These are phyloP conservation scores for Hippoglossus stenolepis DNA, from an alignment of 2,113 vertebrate genomes.

Conservation along the genomic window DNA sequence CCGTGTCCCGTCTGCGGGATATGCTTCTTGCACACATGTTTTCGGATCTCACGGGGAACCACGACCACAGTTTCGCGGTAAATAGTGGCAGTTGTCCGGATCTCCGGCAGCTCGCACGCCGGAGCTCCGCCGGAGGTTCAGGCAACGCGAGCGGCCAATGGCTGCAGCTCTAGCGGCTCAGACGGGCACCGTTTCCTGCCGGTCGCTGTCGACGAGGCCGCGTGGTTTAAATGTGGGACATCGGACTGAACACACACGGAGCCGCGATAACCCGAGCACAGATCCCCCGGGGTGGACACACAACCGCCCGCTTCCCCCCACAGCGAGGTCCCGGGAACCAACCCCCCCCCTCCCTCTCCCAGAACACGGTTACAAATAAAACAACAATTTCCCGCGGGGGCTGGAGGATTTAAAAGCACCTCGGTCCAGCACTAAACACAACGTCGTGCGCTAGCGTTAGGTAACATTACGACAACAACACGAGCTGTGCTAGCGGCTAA, in stretches of 20 bases:
- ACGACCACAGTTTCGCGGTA: not conserved
- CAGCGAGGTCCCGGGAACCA: not conserved
- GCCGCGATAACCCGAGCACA: conserved; percentile 38
- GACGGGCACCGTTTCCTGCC: conserved; percentile 73
- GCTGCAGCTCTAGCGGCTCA: conserved; percentile 62
- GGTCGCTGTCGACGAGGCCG: conserved; percentile 69
- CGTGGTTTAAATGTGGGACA: conserved; percentile 83
- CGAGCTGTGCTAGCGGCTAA: conserved; percentile 57
- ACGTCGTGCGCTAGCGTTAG: conserved; percentile 69
- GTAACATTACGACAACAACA: conserved; percentile 74
- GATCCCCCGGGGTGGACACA: not conserved
- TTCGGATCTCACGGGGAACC: not conserved
- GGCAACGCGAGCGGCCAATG: conserved; percentile 57
- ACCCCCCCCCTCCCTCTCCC: no score
- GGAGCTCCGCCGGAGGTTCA: conserved; percentile 19
- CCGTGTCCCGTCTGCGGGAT: no score
- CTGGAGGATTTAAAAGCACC: conserved; percentile 51
- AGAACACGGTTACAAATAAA: not conserved
- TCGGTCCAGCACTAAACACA: conserved; percentile 60
- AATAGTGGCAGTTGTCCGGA: not conserved
- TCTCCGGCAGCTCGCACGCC: not conserved
- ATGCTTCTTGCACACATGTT: not conserved
- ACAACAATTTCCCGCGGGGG: no score
- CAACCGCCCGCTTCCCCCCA: not conserved
- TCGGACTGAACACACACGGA: conserved; percentile 20